Evolutionary conservation across 2,797 vertebrate genomes (phyloP).

Genomic region (Coracias cyanogaster): DNA sequence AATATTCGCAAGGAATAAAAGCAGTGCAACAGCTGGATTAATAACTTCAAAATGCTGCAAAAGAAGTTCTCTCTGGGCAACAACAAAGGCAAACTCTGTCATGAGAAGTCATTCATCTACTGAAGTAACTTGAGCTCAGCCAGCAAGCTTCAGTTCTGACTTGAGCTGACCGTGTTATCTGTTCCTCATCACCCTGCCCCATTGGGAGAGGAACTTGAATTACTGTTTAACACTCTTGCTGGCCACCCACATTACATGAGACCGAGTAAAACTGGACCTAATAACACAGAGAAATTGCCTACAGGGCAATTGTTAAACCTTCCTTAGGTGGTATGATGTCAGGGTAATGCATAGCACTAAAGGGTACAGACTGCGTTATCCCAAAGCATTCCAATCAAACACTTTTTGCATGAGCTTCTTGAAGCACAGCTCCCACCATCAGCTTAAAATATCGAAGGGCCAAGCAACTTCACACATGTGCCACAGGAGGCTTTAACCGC

Average conservation of each 20-base stretch:
- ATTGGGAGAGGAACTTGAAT: background rate
- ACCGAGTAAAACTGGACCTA: background rate
- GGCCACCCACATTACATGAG: slow-evolving; percentile 19
- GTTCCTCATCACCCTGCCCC: background rate
- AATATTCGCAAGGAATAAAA: background rate
- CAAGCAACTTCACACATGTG: background rate
- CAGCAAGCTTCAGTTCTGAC: background rate
- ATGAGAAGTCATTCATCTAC: background rate
- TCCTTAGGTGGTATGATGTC: background rate
- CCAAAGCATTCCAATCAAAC: background rate
- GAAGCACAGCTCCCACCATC: background rate
- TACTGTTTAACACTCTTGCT: background rate
- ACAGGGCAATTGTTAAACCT: background rate
- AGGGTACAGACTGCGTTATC: background rate
- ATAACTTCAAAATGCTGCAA: background rate
- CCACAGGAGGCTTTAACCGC: background rate
- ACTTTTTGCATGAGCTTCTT: background rate
- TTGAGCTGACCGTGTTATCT: slow-evolving; percentile 21
- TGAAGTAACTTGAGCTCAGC: background rate
- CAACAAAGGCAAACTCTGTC: background rate
- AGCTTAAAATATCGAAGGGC: background rate
- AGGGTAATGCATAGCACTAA: background rate
- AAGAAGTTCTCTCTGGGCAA: background rate
- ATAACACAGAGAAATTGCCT: background rate
- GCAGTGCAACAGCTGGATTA: background rate